A percentile compares a stretch with the other conserved stretches of the same genome.
Evolutionary conservation across 2,113 vertebrate genomes (phyloP).

Genomic region (Cyphomyrus plagiostoma): DNA sequence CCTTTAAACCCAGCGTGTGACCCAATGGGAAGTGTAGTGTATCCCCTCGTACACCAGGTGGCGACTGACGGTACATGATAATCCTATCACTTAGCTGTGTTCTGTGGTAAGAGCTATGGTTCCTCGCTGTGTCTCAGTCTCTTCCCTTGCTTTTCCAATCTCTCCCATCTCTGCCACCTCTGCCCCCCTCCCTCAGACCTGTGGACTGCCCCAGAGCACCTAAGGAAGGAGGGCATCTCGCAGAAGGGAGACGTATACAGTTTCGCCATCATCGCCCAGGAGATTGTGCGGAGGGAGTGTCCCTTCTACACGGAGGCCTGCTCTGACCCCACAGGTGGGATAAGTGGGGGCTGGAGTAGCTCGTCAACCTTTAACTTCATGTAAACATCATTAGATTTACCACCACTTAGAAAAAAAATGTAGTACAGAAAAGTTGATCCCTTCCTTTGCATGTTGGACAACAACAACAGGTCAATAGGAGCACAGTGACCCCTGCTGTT

Average conservation of each 20-base stretch:
- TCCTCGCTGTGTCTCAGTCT: neutral
- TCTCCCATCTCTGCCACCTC: neutral
- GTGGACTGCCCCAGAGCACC: conserved; percentile 90
- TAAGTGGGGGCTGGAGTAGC: neutral
- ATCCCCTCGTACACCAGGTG: neutral
- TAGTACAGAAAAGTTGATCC: neutral
- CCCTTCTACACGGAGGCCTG: conserved; percentile 73
- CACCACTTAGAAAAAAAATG: neutral
- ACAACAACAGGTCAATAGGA: neutral
- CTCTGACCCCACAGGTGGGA: conserved; percentile 45
- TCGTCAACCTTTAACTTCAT: neutral
- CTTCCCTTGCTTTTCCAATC: neutral
- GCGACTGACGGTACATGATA: neutral
- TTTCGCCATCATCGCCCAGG: conserved; percentile 87
- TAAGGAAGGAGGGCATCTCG: conserved; percentile 72
- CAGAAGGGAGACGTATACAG: conserved; percentile 95
- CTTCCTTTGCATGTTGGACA: neutral
- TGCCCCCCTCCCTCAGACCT: conserved; percentile 59
- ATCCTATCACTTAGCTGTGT: neutral
- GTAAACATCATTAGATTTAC: neutral
- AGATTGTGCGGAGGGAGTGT: conserved; percentile 74
- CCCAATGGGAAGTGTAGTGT: neutral
- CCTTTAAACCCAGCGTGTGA: neutral
- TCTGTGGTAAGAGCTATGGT: neutral
- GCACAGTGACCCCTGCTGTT: conserved; percentile 10